Conservation (phyloP, 2,888 invertebrate species). For the Calameuta filiformis region DNA sequence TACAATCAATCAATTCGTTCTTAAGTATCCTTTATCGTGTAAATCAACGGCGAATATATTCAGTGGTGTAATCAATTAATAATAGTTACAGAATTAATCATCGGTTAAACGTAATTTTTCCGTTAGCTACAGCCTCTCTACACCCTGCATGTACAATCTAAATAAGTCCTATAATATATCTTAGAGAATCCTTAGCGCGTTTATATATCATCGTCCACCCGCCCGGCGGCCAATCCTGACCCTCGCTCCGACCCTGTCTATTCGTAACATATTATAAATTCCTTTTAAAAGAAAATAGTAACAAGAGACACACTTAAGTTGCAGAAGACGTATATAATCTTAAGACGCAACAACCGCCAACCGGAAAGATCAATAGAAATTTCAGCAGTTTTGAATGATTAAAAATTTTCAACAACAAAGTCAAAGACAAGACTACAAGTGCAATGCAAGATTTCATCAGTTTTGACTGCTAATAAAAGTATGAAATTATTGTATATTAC, state of each 20-base stretch:
- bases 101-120: neutral
- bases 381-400: neutral
- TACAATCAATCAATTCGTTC: neutral
- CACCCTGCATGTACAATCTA: conserved; percentile 46
- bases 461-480: neutral
- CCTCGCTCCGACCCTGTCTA: conserved; percentile 10
- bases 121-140: conserved; percentile 35
- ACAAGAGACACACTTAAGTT: neutral
- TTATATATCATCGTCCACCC: neutral
- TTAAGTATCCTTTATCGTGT: neutral
- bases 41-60: neutral
- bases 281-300: neutral
- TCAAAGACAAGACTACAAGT: neutral
- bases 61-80: conserved; percentile 3
- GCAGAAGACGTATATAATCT: neutral
- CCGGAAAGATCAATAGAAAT: neutral
- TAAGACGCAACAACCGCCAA: neutral
- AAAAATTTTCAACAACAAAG: neutral
- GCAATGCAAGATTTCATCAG: neutral
- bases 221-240: neutral
- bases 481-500: neutral
- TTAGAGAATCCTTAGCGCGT: conserved; percentile 17
- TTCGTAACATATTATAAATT: neutral
- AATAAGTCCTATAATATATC: conserved; percentile 32
- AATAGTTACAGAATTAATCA: neutral